A percentile compares a stretch with the other conserved stretches of the same genome.
Evolutionary conservation across 1,140 invertebrate species (phyloP).

Genomic region (Magallana gigas): DNA sequence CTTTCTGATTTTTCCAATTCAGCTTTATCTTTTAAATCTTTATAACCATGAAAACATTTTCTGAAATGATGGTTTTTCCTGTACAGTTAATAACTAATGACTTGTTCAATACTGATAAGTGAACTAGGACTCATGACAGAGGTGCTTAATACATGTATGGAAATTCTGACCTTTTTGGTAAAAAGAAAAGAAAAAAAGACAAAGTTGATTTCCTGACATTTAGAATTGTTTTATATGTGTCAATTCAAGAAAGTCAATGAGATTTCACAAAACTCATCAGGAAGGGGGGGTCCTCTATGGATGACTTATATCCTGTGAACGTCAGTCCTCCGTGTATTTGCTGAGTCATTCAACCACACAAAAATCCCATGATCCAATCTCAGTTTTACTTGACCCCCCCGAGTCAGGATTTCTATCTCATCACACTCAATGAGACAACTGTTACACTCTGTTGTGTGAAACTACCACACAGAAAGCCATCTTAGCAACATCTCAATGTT

Average conservation of each 20-base stretch:
- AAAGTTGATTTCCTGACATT: background rate
- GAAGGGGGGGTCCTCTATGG: conserved; percentile 16
- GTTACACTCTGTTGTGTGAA: too few species aligned
- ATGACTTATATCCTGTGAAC: background rate
- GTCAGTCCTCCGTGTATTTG: background rate
- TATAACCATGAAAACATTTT: background rate
- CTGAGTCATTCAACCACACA: background rate
- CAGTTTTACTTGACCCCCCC: too few species aligned
- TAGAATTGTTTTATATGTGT: background rate
- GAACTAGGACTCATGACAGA: background rate
- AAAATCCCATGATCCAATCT: background rate
- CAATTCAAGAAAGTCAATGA: conserved; percentile 8
- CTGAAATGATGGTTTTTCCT: background rate
- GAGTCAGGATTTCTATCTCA: too few species aligned
- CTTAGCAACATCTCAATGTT: too few species aligned
- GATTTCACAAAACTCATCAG: background rate
- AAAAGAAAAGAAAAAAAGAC: background rate
- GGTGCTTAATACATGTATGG: background rate
- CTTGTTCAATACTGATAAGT: background rate
- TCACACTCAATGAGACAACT: too few species aligned
- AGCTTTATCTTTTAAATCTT: background rate
- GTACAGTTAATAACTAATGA: background rate
- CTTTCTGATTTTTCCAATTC: background rate
- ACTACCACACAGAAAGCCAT: too few species aligned
- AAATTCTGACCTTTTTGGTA: background rate